Base-by-base conservation (phyloP, 2,797 vertebrate genomes). In the Pithecia hirsuta region DNA sequence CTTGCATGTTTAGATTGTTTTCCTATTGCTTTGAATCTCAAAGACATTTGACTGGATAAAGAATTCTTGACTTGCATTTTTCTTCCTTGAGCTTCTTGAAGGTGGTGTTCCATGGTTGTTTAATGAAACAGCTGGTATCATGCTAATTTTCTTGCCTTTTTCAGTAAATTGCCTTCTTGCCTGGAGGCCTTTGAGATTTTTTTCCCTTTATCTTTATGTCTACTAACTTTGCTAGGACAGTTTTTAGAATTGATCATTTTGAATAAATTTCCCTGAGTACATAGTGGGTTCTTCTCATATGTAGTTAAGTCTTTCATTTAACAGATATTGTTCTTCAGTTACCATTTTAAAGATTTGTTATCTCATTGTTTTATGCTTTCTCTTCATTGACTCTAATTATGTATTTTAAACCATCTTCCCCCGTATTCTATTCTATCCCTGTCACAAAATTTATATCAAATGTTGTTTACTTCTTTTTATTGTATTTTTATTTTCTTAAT, bases 91-190 rank as follows among this genome's bases (percentile, higher is more conserved):
- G 17, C 4, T 64, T 57, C 39, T 57, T 33, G 46, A 30, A 39
- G 4, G 30, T 61, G 7, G 61, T 24, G 0, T 2, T 50, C 30
- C 19, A 26, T 4, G 12, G 24, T 1, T 82, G 28, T 67, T 67
- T 64, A 64, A 33, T 30, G 15, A 59, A 15, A 39, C 28, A 30
- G 2, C 14, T 7, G 39, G 8, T 22, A 15, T 5, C 46, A 17
- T 28, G 12, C 26, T 46, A 24, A 19, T 28, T 30, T 39, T 26
- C 52, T 14, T 52, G 44, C 61, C 24, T 24, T 61, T 46, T 20
- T 57, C 4, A 76, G 26, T 17, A 11, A 8, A 0, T 15, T 1
- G 2, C 4, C 2, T 44, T 36, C 17, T 72, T 24, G 1, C 44
- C 57, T 70, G 20, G 19, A 41, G 26, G 4, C 9, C 48, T 26